Conservation (phyloP, 2,888 invertebrate genomes). For the Tinea trinotella region DNA sequence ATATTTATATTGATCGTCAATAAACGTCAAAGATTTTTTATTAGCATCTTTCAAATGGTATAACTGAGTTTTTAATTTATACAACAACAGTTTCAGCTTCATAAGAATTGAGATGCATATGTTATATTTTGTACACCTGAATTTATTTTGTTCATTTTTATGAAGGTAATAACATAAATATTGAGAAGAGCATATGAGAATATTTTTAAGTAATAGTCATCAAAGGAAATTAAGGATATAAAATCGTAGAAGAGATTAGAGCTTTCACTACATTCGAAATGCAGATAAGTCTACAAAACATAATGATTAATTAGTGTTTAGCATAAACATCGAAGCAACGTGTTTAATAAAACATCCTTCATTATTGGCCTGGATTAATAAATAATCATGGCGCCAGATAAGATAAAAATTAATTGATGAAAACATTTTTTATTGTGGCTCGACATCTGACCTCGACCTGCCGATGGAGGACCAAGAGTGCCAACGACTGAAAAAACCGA, state of each 20-base stretch:
- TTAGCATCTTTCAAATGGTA: background rate
- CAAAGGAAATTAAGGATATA: constrained; percentile 5
- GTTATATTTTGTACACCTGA: background rate
- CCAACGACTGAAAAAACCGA: too few species aligned
- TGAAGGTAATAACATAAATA: background rate
- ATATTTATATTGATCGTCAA: background rate
- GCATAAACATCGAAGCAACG: constrained; percentile 22
- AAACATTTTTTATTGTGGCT: too few species aligned
- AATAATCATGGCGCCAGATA: background rate
- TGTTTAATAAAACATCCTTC: constrained; percentile 9
- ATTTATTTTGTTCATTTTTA: background rate
- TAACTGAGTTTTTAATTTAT: background rate
- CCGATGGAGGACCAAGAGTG: too few species aligned
- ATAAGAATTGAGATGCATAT: background rate
- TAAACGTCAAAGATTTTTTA: background rate
- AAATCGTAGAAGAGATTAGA: background rate
- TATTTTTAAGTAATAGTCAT: background rate
- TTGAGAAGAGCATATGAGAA: background rate
- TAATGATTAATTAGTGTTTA: constrained; percentile 29
- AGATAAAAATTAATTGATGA: background rate
- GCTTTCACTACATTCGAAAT: constrained; percentile 24
- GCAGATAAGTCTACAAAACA: constrained; percentile 11
- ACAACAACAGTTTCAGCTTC: background rate
- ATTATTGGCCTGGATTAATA: constrained; percentile 9
- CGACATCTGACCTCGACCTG: too few species aligned